Evolutionary conservation across 1,140 invertebrate genomes (phyloP).

Genomic region (Chrysoperla carnea): DNA sequence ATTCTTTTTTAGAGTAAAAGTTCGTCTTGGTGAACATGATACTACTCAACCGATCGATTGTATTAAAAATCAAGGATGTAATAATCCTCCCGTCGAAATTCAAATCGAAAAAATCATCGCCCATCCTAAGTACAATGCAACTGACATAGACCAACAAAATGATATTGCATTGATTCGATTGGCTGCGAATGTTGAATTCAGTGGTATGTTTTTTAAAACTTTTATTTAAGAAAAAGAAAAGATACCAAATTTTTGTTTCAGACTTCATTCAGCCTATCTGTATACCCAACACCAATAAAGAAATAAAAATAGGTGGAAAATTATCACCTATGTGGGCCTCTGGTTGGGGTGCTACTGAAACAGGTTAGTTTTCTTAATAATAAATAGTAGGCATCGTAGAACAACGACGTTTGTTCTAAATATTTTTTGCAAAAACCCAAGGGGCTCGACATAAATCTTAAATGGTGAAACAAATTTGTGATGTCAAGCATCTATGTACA

Average conservation of each 20-base stretch:
- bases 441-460: too few species aligned
- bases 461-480: too few species aligned
- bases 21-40: not conserved
- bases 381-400: too few species aligned
- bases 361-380: too few species aligned
- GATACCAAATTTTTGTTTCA: constrained; percentile 5
- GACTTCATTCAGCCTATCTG: constrained; percentile 37
- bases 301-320: too few species aligned
- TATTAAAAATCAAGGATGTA: constrained; percentile 2
- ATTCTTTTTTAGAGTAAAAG: too few species aligned
- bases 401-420: too few species aligned
- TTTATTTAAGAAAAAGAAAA: not conserved
- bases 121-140: constrained; percentile 23
- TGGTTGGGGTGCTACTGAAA: too few species aligned
- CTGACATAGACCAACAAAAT: constrained; percentile 15
- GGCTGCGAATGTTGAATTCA: constrained; percentile 19
- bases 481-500: too few species aligned
- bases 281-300: too few species aligned
- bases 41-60: not conserved
- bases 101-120: constrained; percentile 18
- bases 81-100: constrained; percentile 9
- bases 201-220: constrained; percentile 8
- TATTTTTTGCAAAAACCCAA: too few species aligned
- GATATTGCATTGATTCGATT: constrained; percentile 30
- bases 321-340: too few species aligned